Evolutionary conservation across 2,888 invertebrate species (phyloP).

Genomic region (Macrosiphum euphorbiae): DNA sequence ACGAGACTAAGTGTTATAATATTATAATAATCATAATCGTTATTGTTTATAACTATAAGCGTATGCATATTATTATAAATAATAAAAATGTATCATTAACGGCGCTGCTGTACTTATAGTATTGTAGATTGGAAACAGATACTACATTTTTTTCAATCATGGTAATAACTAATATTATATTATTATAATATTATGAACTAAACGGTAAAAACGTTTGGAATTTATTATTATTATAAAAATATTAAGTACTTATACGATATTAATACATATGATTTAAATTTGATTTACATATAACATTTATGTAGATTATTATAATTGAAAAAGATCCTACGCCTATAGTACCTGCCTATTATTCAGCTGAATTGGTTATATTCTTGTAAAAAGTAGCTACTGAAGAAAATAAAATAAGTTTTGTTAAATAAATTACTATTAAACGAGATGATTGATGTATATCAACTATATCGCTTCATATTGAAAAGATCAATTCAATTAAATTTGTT

Average conservation of each 20-base stretch:
- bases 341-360: neutral
- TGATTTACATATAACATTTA: neutral
- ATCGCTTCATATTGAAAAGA: neutral
- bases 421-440: neutral
- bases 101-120: neutral
- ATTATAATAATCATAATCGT: neutral
- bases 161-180: neutral
- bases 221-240: neutral
- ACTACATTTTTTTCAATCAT: neutral
- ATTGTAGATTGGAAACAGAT: neutral
- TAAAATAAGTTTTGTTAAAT: neutral
- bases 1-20: neutral
- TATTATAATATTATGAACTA: neutral
- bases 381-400: neutral
- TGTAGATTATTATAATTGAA: neutral
- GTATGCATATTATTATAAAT: neutral
- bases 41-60: neutral
- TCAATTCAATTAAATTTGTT: neutral
- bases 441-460: neutral
- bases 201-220: neutral
- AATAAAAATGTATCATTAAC: neutral
- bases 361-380: neutral
- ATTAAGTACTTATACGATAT: neutral
- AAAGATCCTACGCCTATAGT: neutral
- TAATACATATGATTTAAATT: neutral